Evolutionary conservation across 2,113 vertebrate genomes (phyloP).

Genomic region (Syngnathus typhle): DNA sequence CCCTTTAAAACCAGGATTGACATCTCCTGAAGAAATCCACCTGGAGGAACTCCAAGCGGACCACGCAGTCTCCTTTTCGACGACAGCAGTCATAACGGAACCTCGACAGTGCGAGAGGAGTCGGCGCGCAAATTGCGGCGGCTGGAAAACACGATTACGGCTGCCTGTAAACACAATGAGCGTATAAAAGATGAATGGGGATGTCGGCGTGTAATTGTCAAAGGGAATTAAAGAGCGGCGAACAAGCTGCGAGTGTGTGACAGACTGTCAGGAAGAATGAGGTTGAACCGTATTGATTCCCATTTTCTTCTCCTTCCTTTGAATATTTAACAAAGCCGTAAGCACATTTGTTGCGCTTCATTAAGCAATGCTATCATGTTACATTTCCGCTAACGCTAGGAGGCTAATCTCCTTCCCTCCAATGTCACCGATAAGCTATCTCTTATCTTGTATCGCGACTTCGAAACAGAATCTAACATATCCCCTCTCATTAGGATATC

Average conservation of each 20-base stretch:
- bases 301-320: conserved; percentile 9
- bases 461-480: conserved; percentile 43
- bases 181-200: conserved; percentile 31
- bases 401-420: conserved; percentile 50
- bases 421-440: conserved; percentile 50
- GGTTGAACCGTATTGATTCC: conserved; percentile 12
- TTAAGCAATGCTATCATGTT: conserved; percentile 47
- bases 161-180: conserved; percentile 48
- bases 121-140: conserved; percentile 8
- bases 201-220: conserved; percentile 31
- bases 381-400: conserved; percentile 42
- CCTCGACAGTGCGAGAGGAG: not conserved
- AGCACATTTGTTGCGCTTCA: conserved; percentile 52
- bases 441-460: conserved; percentile 37
- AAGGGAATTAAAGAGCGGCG: conserved; percentile 26
- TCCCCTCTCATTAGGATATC: conserved; percentile 49
- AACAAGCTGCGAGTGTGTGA: conserved; percentile 21
- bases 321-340: conserved; percentile 40
- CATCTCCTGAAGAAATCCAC: not conserved
- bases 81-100: not conserved
- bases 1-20: too few species aligned
- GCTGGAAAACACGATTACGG: conserved; percentile 24
- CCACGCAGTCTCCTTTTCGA: not conserved
- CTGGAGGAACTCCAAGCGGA: not conserved
- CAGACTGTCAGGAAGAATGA: conserved; percentile 24